Conservation (phyloP, 2,113 vertebrate genomes). For the Gavia stellata region DNA sequence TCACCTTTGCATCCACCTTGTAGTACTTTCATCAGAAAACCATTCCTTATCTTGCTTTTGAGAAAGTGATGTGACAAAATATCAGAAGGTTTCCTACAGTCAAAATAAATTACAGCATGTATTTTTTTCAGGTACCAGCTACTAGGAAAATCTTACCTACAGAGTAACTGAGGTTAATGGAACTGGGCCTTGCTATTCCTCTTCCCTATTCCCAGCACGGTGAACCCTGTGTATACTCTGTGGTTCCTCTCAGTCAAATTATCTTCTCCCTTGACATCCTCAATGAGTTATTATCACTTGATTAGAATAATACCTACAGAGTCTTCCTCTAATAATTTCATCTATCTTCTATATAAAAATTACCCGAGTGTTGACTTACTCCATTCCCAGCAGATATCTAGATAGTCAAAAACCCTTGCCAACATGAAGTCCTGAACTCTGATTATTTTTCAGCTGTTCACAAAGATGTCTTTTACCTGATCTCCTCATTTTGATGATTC, state of each 20-base stretch:
- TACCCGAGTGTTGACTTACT: background rate
- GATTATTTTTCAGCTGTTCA: background rate
- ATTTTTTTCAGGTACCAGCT: background rate
- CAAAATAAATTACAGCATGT: background rate
- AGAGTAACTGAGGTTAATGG: background rate
- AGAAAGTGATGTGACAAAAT: background rate
- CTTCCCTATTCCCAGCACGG: background rate
- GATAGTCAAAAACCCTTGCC: background rate
- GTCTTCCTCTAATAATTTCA: background rate
- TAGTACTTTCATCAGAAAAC: background rate
- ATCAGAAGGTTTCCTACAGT: background rate
- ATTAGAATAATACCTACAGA: background rate
- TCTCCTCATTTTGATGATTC: background rate
- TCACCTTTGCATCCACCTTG: background rate
- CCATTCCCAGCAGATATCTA: rapidly evolving
- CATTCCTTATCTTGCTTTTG: background rate
- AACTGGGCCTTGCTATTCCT: background rate
- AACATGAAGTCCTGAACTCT: background rate
- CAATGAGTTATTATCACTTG: background rate
- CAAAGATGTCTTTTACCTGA: background rate
- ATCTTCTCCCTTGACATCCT: background rate
- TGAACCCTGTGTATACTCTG: background rate
- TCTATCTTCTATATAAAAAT: background rate
- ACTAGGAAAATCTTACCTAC: background rate
- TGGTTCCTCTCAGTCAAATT: background rate